Conservation (phyloP, 35 echinoderm and acorn worm genomes). For the Ophiothrix spiculata region DNA sequence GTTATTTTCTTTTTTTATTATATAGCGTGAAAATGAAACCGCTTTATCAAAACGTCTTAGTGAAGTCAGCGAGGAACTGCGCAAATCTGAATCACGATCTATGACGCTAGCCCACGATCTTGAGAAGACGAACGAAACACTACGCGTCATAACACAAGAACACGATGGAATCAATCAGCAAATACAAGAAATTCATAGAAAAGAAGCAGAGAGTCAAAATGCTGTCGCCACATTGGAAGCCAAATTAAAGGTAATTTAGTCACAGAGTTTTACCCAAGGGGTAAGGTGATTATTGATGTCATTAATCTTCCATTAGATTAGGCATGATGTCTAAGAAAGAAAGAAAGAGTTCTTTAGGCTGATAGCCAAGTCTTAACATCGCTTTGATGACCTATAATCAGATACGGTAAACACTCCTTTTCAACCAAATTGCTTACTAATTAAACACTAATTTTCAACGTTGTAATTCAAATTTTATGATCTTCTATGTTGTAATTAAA, state of each 20-base stretch:
- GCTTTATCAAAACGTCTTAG: constrained; percentile 70
- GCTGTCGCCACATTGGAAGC: constrained; percentile 51
- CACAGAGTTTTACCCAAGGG: too few relatives aligned
- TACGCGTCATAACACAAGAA: constrained; percentile 34
- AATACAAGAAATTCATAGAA: constrained; percentile 44
- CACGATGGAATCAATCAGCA: constrained; percentile 43
- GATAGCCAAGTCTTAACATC: too few relatives aligned
- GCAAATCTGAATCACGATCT: constrained; percentile 61
- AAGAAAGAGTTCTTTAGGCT: too few relatives aligned
- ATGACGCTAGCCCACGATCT: constrained; percentile 40
- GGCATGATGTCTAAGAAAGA: too few relatives aligned
- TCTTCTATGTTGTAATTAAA: too few relatives aligned
- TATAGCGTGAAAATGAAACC: constrained; percentile 64
- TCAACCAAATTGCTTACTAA: too few relatives aligned
- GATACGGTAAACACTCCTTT: too few relatives aligned
- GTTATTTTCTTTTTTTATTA: not conserved
- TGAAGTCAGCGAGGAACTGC: constrained; percentile 75
- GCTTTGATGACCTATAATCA: too few relatives aligned
- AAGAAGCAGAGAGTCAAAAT: constrained; percentile 47
- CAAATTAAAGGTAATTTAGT: constrained; percentile 68
- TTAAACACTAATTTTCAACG: too few relatives aligned
- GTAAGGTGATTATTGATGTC: too few relatives aligned
- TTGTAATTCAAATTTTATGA: too few relatives aligned
- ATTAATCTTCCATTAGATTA: too few relatives aligned
- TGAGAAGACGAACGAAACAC: constrained; percentile 31